Conservation (phyloP, 2,797 vertebrate genomes). For the Podarcis lilfordi region DNA sequence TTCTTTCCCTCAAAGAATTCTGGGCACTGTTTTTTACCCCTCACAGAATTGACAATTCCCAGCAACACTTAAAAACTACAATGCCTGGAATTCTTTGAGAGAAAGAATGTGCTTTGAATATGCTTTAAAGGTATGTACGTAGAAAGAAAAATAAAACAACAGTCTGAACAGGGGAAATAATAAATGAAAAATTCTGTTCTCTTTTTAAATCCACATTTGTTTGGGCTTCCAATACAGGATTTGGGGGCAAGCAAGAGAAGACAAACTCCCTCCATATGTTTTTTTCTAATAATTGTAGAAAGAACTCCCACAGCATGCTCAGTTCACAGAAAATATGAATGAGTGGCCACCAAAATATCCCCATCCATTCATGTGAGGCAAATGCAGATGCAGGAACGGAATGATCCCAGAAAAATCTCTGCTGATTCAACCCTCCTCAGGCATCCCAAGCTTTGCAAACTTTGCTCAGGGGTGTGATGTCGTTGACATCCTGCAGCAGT, state of each 20-base stretch:
- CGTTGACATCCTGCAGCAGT: slow-evolving; percentile 55
- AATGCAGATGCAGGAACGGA: background rate
- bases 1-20: too few relatives aligned
- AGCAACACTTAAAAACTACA: too few relatives aligned
- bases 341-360: background rate
- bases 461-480: slow-evolving; percentile 64
- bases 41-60: too few relatives aligned
- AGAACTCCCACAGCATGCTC: background rate
- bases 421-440: background rate
- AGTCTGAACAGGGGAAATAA: background rate
- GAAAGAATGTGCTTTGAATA: too few relatives aligned
- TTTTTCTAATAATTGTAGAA: background rate
- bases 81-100: too few relatives aligned
- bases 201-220: background rate
- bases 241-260: background rate
- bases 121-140: too few relatives aligned
- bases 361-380: background rate
- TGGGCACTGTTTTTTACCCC: too few relatives aligned
- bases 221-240: background rate
- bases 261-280: background rate
- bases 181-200: background rate
- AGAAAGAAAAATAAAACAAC: background rate
- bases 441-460: slow-evolving; percentile 79
- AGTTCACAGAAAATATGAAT: background rate
- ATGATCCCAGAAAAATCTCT: background rate